Conservation (phyloP, 92 coral and sea anemone species). For the Muricea muricata region DNA sequence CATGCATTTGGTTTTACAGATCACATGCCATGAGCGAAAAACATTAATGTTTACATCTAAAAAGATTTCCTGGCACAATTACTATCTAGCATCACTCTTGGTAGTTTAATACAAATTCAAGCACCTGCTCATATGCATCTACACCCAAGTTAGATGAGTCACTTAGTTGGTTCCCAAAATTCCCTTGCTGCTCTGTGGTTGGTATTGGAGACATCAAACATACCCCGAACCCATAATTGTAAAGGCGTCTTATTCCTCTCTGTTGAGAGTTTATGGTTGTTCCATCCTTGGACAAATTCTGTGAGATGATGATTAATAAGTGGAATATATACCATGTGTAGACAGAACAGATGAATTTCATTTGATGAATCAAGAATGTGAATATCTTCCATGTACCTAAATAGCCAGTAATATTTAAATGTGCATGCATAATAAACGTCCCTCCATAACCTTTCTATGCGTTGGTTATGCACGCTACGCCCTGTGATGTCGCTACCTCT, state of each 20-base stretch:
- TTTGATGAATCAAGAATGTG: constrained; percentile 31
- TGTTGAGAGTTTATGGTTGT: too few relatives aligned
- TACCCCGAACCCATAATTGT: constrained; percentile 14
- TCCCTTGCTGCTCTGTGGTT: constrained; percentile 65
- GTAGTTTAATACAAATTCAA: not conserved
- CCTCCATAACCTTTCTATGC: too few relatives aligned
- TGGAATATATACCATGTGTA: constrained; percentile 25
- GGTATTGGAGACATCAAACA: constrained; percentile 60
- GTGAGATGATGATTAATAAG: not conserved
- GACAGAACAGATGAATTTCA: constrained; percentile 29
- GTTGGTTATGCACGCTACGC: too few relatives aligned
- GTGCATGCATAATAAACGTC: too few relatives aligned
- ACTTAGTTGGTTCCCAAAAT: constrained; percentile 60
- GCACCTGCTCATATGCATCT: constrained; percentile 28
- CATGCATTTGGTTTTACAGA: too few relatives aligned
- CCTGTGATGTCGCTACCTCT: not conserved
- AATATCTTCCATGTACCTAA: constrained; percentile 13
- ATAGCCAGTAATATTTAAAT: too few relatives aligned
- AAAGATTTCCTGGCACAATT: not conserved
- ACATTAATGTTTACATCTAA: too few relatives aligned
- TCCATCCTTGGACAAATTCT: too few relatives aligned
- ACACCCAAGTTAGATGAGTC: constrained; percentile 8
- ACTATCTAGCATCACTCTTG: not conserved
- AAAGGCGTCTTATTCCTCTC: too few relatives aligned
- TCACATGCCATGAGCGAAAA: too few relatives aligned